Evolutionary conservation across 1,140 invertebrate species (phyloP).

Genomic region (Drosophila pectinifera): DNA sequence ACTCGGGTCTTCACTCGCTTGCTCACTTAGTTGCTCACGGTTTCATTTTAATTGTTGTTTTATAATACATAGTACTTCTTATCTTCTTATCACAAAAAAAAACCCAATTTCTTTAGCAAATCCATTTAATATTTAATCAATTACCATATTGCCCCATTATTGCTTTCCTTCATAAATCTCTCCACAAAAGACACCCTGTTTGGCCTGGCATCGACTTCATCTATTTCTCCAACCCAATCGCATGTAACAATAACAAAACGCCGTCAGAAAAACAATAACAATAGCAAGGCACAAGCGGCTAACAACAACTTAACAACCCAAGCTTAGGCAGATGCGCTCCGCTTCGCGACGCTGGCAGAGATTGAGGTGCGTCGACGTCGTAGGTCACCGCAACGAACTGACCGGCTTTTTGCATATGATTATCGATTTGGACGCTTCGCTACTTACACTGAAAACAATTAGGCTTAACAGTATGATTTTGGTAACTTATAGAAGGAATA

Average conservation of each 20-base stretch:
- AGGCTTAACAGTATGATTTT: too few relatives aligned
- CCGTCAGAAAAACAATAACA: constrained; percentile 24
- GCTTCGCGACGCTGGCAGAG: background rate
- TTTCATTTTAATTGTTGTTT: too few relatives aligned
- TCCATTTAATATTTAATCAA: too few relatives aligned
- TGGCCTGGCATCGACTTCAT: constrained; percentile 1
- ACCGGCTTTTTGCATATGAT: constrained; percentile 80
- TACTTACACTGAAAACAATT: constrained; percentile 36
- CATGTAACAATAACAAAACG: constrained; percentile 59
- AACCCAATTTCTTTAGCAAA: too few relatives aligned
- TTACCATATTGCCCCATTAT: too few relatives aligned
- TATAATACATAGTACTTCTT: too few relatives aligned
- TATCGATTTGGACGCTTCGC: constrained; percentile 65
- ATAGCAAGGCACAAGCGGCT: constrained; percentile 29
- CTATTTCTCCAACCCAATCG: constrained; percentile 53
- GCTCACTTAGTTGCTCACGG: background rate
- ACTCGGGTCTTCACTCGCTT: too few relatives aligned
- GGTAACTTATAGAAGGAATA: too few relatives aligned
- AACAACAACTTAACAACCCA: constrained; percentile 37
- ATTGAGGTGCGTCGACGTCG: constrained; percentile 11
- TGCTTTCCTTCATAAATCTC: background rate
- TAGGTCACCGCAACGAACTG: constrained; percentile 43
- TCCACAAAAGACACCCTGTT: constrained; percentile 28
- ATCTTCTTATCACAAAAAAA: too few relatives aligned
- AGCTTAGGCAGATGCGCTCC: constrained; percentile 51